Percentiles rank a stretch among this genome's conserved stretches.
Evolutionary conservation across 1,140 invertebrate species (phyloP).

Genomic region (Arctopsyche grandis): DNA sequence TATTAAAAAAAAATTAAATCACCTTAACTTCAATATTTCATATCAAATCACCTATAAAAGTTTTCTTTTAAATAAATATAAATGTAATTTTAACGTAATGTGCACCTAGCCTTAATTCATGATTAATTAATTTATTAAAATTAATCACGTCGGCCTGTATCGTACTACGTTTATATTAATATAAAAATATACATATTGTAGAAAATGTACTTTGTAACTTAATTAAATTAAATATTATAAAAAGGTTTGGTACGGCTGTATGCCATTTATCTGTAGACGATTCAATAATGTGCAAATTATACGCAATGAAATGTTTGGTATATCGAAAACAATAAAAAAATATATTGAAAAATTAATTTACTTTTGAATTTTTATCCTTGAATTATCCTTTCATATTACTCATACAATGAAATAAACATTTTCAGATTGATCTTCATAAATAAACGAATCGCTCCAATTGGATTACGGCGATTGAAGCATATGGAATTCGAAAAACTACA

Average conservation of each 20-base stretch:
- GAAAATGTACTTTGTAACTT: constrained; percentile 14
- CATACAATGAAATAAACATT: not conserved
- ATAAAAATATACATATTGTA: constrained; percentile 22
- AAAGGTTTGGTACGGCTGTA: constrained; percentile 49
- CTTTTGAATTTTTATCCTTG: not conserved
- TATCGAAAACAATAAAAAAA: constrained; percentile 44
- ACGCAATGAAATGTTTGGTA: constrained; percentile 45
- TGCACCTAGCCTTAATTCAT: constrained; percentile 46
- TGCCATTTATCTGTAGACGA: constrained; percentile 47
- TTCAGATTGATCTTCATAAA: too few relatives aligned
- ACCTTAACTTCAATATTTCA: not conserved
- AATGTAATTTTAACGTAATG: constrained; percentile 11
- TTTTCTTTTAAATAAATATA: not conserved
- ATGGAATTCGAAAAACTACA: too few relatives aligned
- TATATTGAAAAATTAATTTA: constrained; percentile 15
- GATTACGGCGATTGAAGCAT: too few relatives aligned
- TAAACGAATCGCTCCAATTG: too few relatives aligned
- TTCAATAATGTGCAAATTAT: constrained; percentile 31
- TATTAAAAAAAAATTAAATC: not conserved
- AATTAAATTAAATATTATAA: constrained; percentile 33
- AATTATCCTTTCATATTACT: not conserved
- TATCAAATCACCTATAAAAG: constrained; percentile 12
- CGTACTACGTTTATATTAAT: constrained; percentile 40
- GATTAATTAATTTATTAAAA: constrained; percentile 30
- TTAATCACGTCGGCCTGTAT: constrained; percentile 49